Percentiles rank a stretch among this genome's conserved stretches.
Evolutionary conservation across 2,888 invertebrate species (phyloP).

Genomic region (Plagodis dolabraria): DNA sequence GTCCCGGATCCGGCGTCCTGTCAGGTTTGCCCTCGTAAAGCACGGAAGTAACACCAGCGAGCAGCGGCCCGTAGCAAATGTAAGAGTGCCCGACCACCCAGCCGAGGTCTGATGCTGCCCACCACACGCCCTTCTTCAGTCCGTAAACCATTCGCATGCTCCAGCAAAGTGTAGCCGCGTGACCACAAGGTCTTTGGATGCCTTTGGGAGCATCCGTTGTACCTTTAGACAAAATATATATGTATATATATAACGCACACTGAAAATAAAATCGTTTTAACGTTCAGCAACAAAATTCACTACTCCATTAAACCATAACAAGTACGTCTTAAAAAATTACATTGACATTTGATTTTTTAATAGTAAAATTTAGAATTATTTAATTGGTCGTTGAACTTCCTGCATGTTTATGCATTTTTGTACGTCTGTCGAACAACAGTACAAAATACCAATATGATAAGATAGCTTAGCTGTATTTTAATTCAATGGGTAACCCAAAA

Average conservation of each 20-base stretch:
- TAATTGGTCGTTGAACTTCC: too few species aligned
- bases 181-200: conserved; percentile 94
- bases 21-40: conserved; percentile 98
- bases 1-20: conserved; percentile 95
- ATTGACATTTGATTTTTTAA: too few species aligned
- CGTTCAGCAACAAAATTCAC: too few species aligned
- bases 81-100: conserved; percentile 98
- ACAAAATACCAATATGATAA: too few species aligned
- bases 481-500: too few species aligned
- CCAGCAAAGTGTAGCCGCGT: conserved; percentile 94
- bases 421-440: too few species aligned
- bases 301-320: too few species aligned
- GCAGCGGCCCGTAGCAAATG: conserved; percentile 95
- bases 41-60: conserved; percentile 92
- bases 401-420: too few species aligned
- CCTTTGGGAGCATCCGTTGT: conserved; percentile 86
- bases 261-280: neutral
- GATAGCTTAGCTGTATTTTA: too few species aligned
- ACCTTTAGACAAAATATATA: conserved; percentile 39
- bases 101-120: conserved; percentile 95
- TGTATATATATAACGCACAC: neutral
- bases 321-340: too few species aligned
- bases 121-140: conserved; percentile 92
- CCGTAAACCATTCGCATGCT: conserved; percentile 93
- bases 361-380: too few species aligned